Base-by-base conservation (phyloP, 2,888 invertebrate species). In the Julus scanicus region DNA sequence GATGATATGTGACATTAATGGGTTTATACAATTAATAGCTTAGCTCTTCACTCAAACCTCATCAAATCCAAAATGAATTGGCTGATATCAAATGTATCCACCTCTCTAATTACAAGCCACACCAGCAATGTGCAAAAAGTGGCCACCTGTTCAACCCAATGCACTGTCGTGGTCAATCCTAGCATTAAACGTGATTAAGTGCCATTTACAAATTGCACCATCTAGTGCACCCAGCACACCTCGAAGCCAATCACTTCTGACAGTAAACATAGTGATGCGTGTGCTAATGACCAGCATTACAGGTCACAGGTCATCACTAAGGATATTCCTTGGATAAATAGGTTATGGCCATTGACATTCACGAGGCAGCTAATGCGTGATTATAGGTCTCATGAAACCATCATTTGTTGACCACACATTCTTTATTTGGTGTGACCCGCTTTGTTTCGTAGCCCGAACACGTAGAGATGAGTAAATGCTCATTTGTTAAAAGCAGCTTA, bases 221-320 rank as follows among this genome's bases (percentile, higher is more conserved):
- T 80, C 20, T 1, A 80, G 80, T 80, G 80, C 80, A 80, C 80
- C 80, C 80, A 80, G 80, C 80, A 80, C 80, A 80, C 80, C 80
- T 80, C 80, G 80, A 80, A 80, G 80, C 80, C 80, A 80, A 80
- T 80, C 80, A 80, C 80, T 80, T 29, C 80, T 80, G 80, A 80
- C 80, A 80, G 80, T 80, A 80, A 80, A 80, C 80, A 53, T 53
- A 80, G 80, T 80, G 80, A 80, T 80, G 20, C 80, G 80, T 80
- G 80, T 11, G 29, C 80, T 80, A 80, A 80, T 37, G 80, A 37
- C 80, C 80, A 80, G 80, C 20, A 80, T 80, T 80, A 80, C 80
- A 13, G 80, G 80, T 37, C 80, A 20, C 80, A 80, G 80, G 80
- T 80, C 80, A 80, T 80, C 37, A 29, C 80, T 80, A 80, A 80